Evolutionary conservation across 2,797 vertebrate genomes (phyloP).

Genomic region (Sebastes oblongus): DNA sequence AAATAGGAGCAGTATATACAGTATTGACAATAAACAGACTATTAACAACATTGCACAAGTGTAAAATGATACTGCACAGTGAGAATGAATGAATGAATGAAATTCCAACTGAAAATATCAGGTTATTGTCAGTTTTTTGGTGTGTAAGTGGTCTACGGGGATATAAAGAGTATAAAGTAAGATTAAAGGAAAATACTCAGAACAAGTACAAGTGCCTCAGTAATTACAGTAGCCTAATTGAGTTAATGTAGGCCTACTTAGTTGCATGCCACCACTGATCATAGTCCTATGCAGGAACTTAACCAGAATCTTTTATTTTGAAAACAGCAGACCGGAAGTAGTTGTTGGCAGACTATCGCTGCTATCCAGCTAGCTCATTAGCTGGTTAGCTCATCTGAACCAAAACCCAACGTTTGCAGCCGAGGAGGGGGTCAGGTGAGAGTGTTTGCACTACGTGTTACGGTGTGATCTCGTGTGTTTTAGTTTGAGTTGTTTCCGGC

Average conservation of each 20-base stretch:
- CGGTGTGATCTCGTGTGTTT: background rate
- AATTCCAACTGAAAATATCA: no score
- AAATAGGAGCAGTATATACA: no score
- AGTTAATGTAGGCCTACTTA: background rate
- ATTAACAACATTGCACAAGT: no score
- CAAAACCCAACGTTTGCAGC: background rate
- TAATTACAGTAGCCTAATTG: background rate
- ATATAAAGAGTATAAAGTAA: no score
- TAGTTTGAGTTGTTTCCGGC: background rate
- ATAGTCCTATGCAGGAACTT: background rate
- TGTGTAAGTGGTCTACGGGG: no score
- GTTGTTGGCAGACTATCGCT: background rate
- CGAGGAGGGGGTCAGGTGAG: background rate
- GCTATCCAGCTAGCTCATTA: background rate
- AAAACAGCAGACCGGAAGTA: slow-evolving; percentile 36
- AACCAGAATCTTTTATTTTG: slow-evolving; percentile 35
- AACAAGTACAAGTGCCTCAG: background rate
- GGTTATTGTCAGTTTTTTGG: no score
- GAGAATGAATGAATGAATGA: no score
- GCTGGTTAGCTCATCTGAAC: background rate
- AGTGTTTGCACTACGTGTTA: background rate
- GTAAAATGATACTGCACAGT: no score
- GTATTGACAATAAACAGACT: no score
- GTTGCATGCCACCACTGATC: background rate
- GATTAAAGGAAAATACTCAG: background rate